These are phyloP conservation scores for Catostylus mosaicus DNA, from an alignment of 30 jellyfish, hydroid and myxozoan species.

Conservation along the genomic window DNA sequence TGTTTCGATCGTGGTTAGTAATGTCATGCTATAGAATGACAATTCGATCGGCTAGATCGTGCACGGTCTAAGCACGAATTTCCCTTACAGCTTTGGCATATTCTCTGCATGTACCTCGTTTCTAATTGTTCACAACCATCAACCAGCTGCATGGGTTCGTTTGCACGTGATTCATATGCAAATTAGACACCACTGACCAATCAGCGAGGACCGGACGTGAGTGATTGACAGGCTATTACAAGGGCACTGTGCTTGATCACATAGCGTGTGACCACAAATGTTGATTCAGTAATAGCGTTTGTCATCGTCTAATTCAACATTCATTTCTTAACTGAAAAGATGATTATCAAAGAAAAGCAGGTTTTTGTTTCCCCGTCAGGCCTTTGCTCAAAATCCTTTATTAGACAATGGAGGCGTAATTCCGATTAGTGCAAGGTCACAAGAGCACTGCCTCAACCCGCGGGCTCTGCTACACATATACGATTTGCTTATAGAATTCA, in stretches of 20 bases:
- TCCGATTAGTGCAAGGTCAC: constrained; percentile 74
- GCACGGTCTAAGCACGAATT: constrained; percentile 65
- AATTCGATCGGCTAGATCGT: constrained; percentile 42
- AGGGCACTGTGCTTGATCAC: constrained; percentile 85
- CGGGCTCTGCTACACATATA: constrained; percentile 9
- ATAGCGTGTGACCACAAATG: constrained; percentile 97
- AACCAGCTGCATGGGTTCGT: constrained; percentile 91
- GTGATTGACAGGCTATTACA: constrained; percentile 86
- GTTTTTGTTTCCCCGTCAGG: constrained; percentile 87
- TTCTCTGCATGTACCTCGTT: constrained; percentile 84
- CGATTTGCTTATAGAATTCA: constrained; percentile 12
- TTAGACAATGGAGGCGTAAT: constrained; percentile 84
- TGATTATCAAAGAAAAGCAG: constrained; percentile 74
- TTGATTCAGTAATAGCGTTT: constrained; percentile 90
- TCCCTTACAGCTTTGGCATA: constrained; percentile 69
- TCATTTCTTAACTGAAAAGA: constrained; percentile 65
- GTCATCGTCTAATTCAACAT: constrained; percentile 82
- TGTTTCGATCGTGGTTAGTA: constrained; percentile 53
- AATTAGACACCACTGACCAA: constrained; percentile 76
- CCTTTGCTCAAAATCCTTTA: constrained; percentile 48
- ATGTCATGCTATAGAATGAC: constrained; percentile 61
- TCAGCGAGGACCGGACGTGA: constrained; percentile 81
- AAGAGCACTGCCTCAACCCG: constrained; percentile 16
- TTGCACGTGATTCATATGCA: constrained; percentile 79
- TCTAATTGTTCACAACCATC: constrained; percentile 84